Evolutionary conservation across 2,797 vertebrate genomes (phyloP).

Genomic region (Channallabes apus): DNA sequence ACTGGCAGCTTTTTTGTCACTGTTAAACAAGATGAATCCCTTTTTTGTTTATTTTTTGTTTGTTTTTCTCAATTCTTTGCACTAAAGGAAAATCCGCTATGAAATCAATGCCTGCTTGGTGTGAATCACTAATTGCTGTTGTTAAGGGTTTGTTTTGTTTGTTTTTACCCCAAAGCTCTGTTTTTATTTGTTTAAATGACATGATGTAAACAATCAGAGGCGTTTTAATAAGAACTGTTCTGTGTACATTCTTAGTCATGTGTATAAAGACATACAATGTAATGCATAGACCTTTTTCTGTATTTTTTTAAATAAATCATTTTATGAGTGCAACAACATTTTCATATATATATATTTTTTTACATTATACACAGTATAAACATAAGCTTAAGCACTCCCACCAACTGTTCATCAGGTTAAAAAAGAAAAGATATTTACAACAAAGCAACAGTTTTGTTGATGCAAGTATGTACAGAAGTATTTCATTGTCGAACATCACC

Average conservation of each 20-base stretch:
- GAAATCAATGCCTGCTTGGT: slow-evolving; percentile 60
- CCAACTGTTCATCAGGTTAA: background rate
- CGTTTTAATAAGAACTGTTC: slow-evolving; percentile 53
- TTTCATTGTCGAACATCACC: background rate
- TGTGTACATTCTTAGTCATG: slow-evolving; percentile 59
- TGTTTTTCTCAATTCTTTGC: slow-evolving; percentile 41
- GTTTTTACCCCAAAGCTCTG: background rate
- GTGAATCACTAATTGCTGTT: slow-evolving; percentile 48
- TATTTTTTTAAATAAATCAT: slow-evolving; percentile 92
- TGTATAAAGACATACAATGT: slow-evolving; percentile 63
- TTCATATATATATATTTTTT: background rate
- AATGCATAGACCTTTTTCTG: slow-evolving; percentile 79
- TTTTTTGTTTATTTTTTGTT: slow-evolving; percentile 44
- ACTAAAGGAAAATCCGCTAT: slow-evolving; percentile 53
- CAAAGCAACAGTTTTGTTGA: background rate
- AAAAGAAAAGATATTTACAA: background rate
- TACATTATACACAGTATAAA: background rate
- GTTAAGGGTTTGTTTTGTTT: slow-evolving; percentile 45
- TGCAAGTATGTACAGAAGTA: background rate
- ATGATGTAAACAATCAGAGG: slow-evolving; percentile 52
- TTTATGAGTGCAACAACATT: slow-evolving; percentile 67
- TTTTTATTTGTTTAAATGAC: slow-evolving; percentile 29
- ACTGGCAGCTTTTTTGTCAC: slow-evolving; percentile 48
- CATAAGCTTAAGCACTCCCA: background rate
- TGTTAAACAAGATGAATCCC: slow-evolving; percentile 25